Base-by-base conservation (phyloP, 92 coral and sea anemone species). In the Epizoanthus illoricatus region DNA sequence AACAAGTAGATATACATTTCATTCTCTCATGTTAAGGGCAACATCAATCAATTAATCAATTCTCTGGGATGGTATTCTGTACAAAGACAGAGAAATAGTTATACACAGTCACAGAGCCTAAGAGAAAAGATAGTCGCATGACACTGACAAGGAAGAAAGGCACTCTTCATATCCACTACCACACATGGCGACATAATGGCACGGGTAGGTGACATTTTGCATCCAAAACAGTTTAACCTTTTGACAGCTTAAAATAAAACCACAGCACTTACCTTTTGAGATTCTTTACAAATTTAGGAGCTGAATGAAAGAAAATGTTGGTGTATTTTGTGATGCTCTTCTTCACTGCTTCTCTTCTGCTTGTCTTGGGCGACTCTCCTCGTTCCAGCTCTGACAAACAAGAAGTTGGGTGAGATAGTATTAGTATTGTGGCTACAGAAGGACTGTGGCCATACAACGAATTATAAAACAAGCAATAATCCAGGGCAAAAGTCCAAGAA, bases 251-350 rank as follows among this genome's bases (percentile, higher is more conserved):
- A 64, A 15, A 5, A 15, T 2, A 40, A 8, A 7, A 28, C 11
- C 3, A 4, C 21, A 23, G 0, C 59, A 57, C 85, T 52, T 33
- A 96, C 99, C 99, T 93, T 74, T 90, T 96, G 68, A 93, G 76
- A 21, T 93, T 89, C 71, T 91, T 89, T 42, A 92, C 93, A 89
- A 96, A 96, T 84, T 96, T 96, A 19, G 99, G 98, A 10, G 99
- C 88, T 12, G 99, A 93, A 45, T 93, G 97, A 58, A 94, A 93
- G 69, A 96, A 89, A 41, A 96, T 90, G 55, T 96, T 93, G 2
- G 99, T 94, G 86, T 96, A 96, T 58, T 96, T 96, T 7, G 98
- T 91, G 5, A 93, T 84, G 82, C 99, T 96, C 76, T 94, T 94
- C 75, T 93, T 96, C 89, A 93, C 88, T 28, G 97, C 92, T 83